Evolutionary conservation across 2,888 invertebrate species (phyloP).

Genomic region (Melipona beecheii): DNA sequence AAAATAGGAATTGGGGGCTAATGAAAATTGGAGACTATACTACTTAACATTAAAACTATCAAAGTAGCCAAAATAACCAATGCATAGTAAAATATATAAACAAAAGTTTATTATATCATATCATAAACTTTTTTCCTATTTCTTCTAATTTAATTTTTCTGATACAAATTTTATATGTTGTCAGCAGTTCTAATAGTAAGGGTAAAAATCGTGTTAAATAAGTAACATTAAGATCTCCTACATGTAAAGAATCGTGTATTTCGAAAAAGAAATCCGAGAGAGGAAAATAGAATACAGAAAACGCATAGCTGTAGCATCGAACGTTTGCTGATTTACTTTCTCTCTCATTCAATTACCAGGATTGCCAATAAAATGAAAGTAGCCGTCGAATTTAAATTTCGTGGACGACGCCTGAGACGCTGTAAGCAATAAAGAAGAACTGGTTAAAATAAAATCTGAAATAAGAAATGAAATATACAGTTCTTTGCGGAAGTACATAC

Average conservation of each 20-base stretch:
- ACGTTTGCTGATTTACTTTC: slow-evolving; percentile 36
- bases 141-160: too few species aligned
- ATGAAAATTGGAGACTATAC: too few species aligned
- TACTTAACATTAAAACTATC: too few species aligned
- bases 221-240: neutral
- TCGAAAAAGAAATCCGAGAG: neutral
- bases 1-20: too few species aligned
- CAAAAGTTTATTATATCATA: too few species aligned
- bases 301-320: neutral
- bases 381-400: slow-evolving; percentile 62
- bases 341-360: slow-evolving; percentile 46
- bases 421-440: slow-evolving; percentile 55
- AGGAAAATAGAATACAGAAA: neutral
- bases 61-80: too few species aligned
- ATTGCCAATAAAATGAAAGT: slow-evolving; percentile 54
- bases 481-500: slow-evolving; percentile 42
- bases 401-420: slow-evolving; percentile 32
- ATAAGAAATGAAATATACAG: slow-evolving; percentile 61
- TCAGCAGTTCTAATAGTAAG: too few species aligned
- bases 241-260: neutral
- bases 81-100: too few species aligned
- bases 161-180: too few species aligned
- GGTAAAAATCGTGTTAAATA: too few species aligned
- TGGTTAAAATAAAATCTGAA: slow-evolving; percentile 43
- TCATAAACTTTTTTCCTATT: too few species aligned